Evolutionary conservation across 2,888 invertebrate genomes (phyloP).

Genomic region (Meiosimyza platycephala): DNA sequence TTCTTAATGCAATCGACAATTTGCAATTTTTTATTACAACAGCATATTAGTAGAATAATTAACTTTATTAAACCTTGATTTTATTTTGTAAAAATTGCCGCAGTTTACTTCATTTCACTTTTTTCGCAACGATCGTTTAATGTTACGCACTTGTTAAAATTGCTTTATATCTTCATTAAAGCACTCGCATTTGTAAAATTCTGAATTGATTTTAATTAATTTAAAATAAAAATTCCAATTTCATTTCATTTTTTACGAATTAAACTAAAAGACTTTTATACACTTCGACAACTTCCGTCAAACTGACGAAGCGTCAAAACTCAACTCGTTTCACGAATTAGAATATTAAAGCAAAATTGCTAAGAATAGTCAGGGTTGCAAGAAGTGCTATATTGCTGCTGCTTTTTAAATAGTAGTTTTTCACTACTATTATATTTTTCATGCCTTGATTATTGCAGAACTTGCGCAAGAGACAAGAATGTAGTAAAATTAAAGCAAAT

Average conservation of each 20-base stretch:
- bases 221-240: not conserved
- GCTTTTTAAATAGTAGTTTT: no score
- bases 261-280: not conserved
- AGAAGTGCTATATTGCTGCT: no score
- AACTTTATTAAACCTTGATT: not conserved
- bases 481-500: no score
- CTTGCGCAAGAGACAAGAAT: no score
- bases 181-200: not conserved
- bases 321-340: not conserved
- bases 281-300: conserved; percentile 25
- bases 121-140: not conserved
- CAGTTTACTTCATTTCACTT: not conserved
- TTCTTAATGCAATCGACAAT: no score
- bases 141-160: not conserved
- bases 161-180: not conserved
- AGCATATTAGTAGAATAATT: not conserved
- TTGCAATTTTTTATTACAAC: not conserved
- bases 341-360: not conserved
- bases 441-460: no score
- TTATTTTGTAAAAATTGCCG: not conserved
- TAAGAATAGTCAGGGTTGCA: not conserved
- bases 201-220: conserved; percentile 14
- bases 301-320: conserved; percentile 24
- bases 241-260: not conserved
- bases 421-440: no score